A percentile compares a stretch with the other conserved stretches of the same genome.
Conservation (phyloP, 2,888 invertebrate genomes). For the Andrena minutula region DNA sequence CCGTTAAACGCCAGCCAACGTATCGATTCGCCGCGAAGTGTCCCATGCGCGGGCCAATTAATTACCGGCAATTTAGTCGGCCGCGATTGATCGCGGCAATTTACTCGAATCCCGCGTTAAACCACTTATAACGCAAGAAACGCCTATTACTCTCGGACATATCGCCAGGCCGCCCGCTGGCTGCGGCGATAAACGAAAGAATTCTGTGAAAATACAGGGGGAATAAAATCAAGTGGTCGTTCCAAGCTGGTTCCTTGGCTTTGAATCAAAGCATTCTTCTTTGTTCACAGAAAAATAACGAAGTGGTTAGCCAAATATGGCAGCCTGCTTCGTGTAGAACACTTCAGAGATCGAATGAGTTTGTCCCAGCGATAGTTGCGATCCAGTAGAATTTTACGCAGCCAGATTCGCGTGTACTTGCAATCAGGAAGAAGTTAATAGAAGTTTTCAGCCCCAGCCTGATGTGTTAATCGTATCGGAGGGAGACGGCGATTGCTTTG, state of each 20-base stretch:
- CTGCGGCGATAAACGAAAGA: constrained; percentile 28
- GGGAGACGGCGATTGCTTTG: neutral
- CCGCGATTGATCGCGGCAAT: constrained; percentile 57
- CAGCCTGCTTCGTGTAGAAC: too few relatives aligned
- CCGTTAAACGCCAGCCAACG: neutral
- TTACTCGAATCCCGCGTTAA: constrained; percentile 46
- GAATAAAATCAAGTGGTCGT: neutral
- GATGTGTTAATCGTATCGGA: constrained; percentile 47
- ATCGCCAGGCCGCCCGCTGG: neutral
- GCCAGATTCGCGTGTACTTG: constrained; percentile 19
- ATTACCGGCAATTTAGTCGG: constrained; percentile 51
- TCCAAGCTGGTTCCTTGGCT: neutral
- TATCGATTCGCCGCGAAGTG: constrained; percentile 52
- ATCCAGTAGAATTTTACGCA: constrained; percentile 6
- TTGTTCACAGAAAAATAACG: neutral
- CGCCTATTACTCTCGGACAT: constrained; percentile 45
- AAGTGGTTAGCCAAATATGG: too few relatives aligned
- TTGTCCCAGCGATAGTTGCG: neutral
- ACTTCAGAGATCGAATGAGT: neutral
- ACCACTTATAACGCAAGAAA: constrained; percentile 46
- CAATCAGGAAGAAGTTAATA: constrained; percentile 45
- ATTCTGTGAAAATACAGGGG: neutral
- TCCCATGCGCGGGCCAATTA: constrained; percentile 52
- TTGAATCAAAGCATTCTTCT: neutral
- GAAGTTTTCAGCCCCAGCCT: constrained; percentile 34